phyloP scores from a whole-genome alignment of 2,113 vertebrate genomes.

The Cairina moschata region DNA sequence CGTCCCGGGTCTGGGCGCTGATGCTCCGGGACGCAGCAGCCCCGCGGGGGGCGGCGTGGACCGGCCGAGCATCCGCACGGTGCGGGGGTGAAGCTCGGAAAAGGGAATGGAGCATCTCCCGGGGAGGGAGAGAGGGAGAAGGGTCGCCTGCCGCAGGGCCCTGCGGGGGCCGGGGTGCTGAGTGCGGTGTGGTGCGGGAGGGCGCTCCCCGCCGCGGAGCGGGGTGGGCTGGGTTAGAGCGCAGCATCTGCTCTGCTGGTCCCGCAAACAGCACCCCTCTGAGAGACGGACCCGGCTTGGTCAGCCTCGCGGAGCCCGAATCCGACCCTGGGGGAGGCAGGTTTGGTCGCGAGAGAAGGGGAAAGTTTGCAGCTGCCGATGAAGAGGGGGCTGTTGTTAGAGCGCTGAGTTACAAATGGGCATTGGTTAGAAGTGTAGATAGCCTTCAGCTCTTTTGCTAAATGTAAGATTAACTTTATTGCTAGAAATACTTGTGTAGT shows the following conservation, averaged over 20 bases:
- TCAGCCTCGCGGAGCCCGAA: background rate
- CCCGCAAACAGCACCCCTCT: background rate
- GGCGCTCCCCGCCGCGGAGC: no score
- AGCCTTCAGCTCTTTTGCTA: background rate
- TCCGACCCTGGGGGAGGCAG: background rate
- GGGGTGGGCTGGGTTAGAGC: no score
- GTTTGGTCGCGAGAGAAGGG: background rate
- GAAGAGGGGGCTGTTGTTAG: background rate
- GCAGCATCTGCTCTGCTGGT: no score
- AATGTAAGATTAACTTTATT: background rate
- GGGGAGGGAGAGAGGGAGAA: background rate
- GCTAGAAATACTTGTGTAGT: background rate
- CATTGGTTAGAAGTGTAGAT: background rate
- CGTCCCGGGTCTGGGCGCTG: background rate
- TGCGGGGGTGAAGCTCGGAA: background rate
- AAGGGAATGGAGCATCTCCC: background rate
- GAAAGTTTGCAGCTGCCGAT: background rate
- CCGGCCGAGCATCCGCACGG: background rate
- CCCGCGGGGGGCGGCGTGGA: background rate
- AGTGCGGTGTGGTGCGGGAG: no score
- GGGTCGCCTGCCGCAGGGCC: no score
- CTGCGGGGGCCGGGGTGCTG: background rate
- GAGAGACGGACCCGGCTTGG: background rate
- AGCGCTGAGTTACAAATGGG: background rate
- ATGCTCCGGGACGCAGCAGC: background rate